Base-by-base conservation (phyloP, 2,888 invertebrate species). In the Buathra laborator region DNA sequence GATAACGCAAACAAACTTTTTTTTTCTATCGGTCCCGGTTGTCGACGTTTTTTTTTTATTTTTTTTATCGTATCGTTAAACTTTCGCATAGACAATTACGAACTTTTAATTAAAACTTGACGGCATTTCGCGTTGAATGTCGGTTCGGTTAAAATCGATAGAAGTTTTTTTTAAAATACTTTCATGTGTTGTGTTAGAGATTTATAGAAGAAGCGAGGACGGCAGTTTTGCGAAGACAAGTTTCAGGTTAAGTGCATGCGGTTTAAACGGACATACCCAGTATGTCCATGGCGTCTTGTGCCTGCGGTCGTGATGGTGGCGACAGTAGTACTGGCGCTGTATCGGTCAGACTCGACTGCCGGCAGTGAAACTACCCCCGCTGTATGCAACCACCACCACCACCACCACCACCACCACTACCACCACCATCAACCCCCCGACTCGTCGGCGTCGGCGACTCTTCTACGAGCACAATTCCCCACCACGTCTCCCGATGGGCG, bases 211-310 rank as follows among this genome's bases (percentile, higher is more conserved):
- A 66, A 64, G 29, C 70, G 59, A 7, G 37, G 1, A 48, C 14
- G n/a, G 51, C 4, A 53, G 43, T 44, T 37, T 12, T 71, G 53
- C 66, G 76, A 80, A 43, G 78, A 81, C 74, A n/a, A 75, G 75
- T 75, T 37, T 74, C 67, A 75, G 87, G 86, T 87, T 86, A 87
- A 88, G 86, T 87, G 87, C 89, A 90, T 90, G 90, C 90, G 88
- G 88, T 89, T 88, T 85, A 82, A 89, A 86, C 86, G 88, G 90
- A 90, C 91, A 91, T 92, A 92, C 93, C 94, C 93, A 93, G 93
- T 93, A 93, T 93, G 93, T 94, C 93, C 94, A 94, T 94, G 92
- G 90, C 90, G 89, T 91, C 91, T 91, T 90, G 91, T 93, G 92
- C 91, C 91, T 92, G 92, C 92, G 92, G 91, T 93, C 93, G 91